Conservation (phyloP, 2,888 invertebrate genomes). For the Labia minor region DNA sequence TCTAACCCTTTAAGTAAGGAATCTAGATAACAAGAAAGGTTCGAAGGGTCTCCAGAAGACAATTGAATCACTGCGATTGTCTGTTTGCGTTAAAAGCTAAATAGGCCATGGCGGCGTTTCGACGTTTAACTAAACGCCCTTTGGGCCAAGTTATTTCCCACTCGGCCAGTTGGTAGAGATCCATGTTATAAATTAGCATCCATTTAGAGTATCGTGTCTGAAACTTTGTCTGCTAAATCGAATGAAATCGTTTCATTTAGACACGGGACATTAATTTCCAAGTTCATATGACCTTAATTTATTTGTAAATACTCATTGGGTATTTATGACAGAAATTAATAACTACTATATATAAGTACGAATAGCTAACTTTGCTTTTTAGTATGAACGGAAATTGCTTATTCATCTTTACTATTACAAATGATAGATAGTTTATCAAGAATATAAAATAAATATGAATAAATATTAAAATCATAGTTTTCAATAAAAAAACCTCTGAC, state of each 20-base stretch:
- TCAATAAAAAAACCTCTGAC: too few species aligned
- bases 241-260: slow-evolving; percentile 13
- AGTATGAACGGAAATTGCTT: background rate
- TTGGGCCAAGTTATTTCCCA: background rate
- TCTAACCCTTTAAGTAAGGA: too few species aligned
- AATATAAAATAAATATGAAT: too few species aligned
- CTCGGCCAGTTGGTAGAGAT: background rate
- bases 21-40: too few species aligned
- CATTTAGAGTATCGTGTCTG: background rate
- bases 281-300: background rate
- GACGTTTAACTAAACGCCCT: background rate
- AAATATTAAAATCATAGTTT: too few species aligned
- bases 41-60: too few species aligned
- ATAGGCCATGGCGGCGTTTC: background rate
- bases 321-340: background rate
- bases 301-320: background rate
- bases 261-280: background rate
- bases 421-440: too few species aligned
- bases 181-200: slow-evolving; percentile 13
- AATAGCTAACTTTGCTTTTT: background rate
- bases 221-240: background rate
- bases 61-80: background rate
- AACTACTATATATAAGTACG: background rate
- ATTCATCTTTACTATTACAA: too few species aligned
- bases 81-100: background rate